Conservation (phyloP, 2,888 invertebrate species). For the Rhorus exstirpatorius region DNA sequence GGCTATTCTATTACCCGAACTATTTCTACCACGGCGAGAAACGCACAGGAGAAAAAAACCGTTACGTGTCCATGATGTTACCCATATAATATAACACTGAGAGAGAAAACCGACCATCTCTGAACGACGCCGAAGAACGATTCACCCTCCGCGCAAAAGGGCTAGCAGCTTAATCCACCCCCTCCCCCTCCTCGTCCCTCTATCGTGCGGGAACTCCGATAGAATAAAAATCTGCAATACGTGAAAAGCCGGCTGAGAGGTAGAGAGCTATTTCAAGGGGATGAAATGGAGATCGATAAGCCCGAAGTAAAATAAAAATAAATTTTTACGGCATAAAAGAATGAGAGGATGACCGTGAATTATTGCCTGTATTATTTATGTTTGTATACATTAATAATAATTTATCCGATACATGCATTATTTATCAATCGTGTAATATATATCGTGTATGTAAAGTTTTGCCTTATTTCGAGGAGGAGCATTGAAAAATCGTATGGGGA, state of each 20-base stretch:
- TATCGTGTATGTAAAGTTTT: too few relatives aligned
- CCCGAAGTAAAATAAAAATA: constrained; percentile 9
- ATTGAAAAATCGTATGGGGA: constrained; percentile 1
- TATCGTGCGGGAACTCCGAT: not conserved
- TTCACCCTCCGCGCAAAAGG: constrained; percentile 27
- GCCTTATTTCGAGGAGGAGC: too few relatives aligned
- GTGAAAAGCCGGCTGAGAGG: constrained; percentile 19
- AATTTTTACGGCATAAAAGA: constrained; percentile 12
- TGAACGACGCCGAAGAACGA: constrained; percentile 42
- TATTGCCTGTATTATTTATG: constrained; percentile 2
- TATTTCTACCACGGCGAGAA: constrained; percentile 62
- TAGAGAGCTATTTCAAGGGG: constrained; percentile 1
- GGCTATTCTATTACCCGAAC: constrained; percentile 69
- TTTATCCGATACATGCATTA: not conserved
- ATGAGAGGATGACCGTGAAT: not conserved
- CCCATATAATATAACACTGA: constrained; percentile 11
- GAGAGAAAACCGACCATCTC: constrained; percentile 22
- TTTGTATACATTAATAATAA: not conserved
- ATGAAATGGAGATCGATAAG: not conserved
- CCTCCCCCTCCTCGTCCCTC: not conserved
- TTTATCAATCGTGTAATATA: too few relatives aligned
- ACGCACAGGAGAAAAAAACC: constrained; percentile 38
- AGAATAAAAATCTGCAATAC: constrained; percentile 59
- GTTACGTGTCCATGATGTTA: constrained; percentile 25
- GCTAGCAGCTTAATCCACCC: constrained; percentile 15